Conservation (phyloP, 2,113 vertebrate species). For the Gulo gulo region DNA sequence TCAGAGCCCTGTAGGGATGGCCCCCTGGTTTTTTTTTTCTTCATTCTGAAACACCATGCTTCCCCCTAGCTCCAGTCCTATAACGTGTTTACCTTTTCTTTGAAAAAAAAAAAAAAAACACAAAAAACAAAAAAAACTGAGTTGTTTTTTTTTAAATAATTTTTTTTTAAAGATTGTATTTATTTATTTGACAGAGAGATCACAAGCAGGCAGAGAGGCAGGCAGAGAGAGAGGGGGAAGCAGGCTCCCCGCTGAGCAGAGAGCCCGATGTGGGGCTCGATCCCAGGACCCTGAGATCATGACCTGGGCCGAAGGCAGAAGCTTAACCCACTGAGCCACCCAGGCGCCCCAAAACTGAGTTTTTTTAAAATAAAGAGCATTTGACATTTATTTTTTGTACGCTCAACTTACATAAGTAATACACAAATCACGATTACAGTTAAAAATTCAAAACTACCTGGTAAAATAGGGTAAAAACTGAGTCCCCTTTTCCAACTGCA, state of each 20-base stretch:
- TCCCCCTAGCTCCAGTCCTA: not conserved
- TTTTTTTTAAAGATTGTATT: too few relatives aligned
- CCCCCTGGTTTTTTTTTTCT: not conserved
- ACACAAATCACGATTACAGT: not conserved
- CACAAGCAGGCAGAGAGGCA: too few relatives aligned
- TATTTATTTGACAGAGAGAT: too few relatives aligned
- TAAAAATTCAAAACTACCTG: not conserved
- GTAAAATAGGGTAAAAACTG: not conserved
- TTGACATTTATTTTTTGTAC: not conserved
- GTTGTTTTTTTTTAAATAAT: not conserved
- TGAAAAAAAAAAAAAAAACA: not conserved
- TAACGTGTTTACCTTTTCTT: not conserved
- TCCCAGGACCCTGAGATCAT: too few relatives aligned
- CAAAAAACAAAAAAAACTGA: too few relatives aligned
- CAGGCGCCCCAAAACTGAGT: not conserved
- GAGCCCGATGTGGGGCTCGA: too few relatives aligned
- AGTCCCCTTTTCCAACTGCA: not conserved
- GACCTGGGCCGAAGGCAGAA: too few relatives aligned
- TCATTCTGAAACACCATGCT: not conserved
- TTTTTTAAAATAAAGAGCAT: not conserved
- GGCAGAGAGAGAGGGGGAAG: too few relatives aligned
- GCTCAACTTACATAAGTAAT: not conserved
- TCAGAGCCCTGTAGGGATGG: not conserved
- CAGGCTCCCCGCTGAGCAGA: too few relatives aligned
- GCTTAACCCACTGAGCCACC: too few relatives aligned